A percentile compares a stretch with the other conserved stretches of the same genome.
Evolutionary conservation across 2,797 vertebrate species (phyloP).

Genomic region (Artibeus lituratus): DNA sequence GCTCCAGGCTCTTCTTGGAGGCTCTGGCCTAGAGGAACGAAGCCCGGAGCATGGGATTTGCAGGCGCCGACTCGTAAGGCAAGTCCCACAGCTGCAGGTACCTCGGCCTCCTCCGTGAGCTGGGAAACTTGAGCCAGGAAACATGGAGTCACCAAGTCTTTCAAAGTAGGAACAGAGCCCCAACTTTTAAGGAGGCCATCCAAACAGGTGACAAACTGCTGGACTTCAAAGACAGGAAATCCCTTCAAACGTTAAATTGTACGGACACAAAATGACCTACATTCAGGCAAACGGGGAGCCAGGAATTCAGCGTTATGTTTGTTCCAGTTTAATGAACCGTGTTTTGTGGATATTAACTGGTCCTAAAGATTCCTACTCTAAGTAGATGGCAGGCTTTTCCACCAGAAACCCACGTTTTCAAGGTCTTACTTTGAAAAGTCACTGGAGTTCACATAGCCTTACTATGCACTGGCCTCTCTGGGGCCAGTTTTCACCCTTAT

Average conservation of each 20-base stretch:
- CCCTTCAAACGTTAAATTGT: constrained; percentile 60
- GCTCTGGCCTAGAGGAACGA: constrained; percentile 32
- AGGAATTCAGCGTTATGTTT: constrained; percentile 67
- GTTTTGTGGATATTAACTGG: constrained; percentile 67
- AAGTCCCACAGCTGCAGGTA: constrained; percentile 30
- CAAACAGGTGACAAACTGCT: constrained; percentile 63
- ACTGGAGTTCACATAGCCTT: constrained; percentile 40
- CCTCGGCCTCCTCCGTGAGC: neutral
- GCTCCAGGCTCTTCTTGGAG: constrained; percentile 56
- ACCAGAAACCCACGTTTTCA: constrained; percentile 59
- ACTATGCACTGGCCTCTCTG: neutral
- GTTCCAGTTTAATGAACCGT: constrained; percentile 73
- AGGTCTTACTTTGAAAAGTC: constrained; percentile 17
- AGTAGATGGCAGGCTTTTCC: constrained; percentile 52
- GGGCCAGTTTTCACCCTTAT: constrained; percentile 40
- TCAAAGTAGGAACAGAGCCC: neutral
- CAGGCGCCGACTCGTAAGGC: constrained; percentile 58
- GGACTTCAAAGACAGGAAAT: constrained; percentile 75
- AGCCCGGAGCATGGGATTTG: neutral
- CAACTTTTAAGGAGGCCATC: constrained; percentile 49
- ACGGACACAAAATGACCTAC: constrained; percentile 72
- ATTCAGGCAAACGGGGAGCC: constrained; percentile 64
- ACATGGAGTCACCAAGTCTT: neutral
- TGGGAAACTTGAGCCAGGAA: neutral
- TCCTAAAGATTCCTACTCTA: constrained; percentile 17